phyloP scores from a whole-genome alignment of 1,140 invertebrate genomes.

The Hylaeus volcanicus region DNA sequence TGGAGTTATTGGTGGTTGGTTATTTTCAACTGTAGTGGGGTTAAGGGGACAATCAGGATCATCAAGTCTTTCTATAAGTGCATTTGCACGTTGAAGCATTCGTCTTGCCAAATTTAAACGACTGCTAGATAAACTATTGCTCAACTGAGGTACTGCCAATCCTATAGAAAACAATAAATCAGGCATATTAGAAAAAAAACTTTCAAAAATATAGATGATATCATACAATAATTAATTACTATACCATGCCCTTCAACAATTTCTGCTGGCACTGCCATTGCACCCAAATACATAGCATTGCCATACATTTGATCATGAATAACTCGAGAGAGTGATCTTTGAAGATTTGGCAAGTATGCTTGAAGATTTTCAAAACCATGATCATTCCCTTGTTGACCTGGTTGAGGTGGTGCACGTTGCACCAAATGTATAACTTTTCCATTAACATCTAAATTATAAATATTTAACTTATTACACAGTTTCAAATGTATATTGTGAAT shows the following conservation, averaged over 20 bases:
- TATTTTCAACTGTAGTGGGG: constrained; percentile 56
- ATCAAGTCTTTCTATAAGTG: constrained; percentile 77
- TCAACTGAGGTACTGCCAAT: constrained; percentile 72
- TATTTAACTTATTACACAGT: not conserved
- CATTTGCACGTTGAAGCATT: constrained; percentile 77
- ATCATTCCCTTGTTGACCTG: constrained; percentile 71
- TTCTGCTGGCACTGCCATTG: constrained; percentile 83
- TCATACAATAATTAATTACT: not conserved
- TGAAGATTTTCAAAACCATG: constrained; percentile 48
- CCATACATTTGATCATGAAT: constrained; percentile 74
- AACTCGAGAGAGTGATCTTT: constrained; percentile 68
- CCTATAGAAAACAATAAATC: constrained; percentile 58
- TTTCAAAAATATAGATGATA: not conserved
- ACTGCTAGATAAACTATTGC: constrained; percentile 76
- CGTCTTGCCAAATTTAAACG: constrained; percentile 75
- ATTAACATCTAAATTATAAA: constrained; percentile 87
- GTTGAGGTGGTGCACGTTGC: constrained; percentile 87
- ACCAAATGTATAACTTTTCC: constrained; percentile 97
- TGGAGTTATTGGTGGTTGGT: constrained; percentile 46
- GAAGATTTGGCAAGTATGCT: constrained; percentile 47
- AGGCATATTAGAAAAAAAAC: not conserved
- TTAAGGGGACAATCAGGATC: constrained; percentile 67
- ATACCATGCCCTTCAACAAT: constrained; percentile 81
- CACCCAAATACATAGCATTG: constrained; percentile 84
- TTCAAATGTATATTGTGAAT: not conserved